Percentiles rank a stretch among this genome's conserved stretches.
Conservation (phyloP, 2,113 vertebrate genomes). For the Arizona elegans region DNA sequence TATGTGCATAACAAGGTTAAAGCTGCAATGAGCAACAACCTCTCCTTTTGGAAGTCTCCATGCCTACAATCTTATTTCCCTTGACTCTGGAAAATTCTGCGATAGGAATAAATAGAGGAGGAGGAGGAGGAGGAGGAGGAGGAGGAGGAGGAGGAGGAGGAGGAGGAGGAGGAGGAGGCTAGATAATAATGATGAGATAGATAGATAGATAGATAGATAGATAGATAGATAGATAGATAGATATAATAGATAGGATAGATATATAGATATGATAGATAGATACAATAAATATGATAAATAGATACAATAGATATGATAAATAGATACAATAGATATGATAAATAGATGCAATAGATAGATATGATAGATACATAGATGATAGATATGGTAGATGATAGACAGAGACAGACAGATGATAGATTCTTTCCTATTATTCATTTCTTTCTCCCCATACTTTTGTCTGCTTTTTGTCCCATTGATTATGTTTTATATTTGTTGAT, state of each 20-base stretch:
- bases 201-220: not conserved
- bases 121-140: too few species aligned
- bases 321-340: too few species aligned
- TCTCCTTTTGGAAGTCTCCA: not conserved
- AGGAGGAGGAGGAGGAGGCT: too few species aligned
- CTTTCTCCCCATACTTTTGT: not conserved
- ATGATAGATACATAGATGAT: not conserved
- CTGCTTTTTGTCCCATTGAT: not conserved
- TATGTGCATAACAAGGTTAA: not conserved
- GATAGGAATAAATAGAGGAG: not conserved
- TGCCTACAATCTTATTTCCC: not conserved
- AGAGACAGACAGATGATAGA: not conserved
- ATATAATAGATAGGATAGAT: too few species aligned
- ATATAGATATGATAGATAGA: too few species aligned
- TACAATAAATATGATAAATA: too few species aligned
- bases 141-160: too few species aligned
- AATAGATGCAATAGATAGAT: too few species aligned
- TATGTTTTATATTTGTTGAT: not conserved
- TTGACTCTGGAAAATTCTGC: not conserved
- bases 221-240: not conserved
- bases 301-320: not conserved
- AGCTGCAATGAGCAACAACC: not conserved
- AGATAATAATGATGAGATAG: too few species aligned
- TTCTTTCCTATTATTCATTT: not conserved
- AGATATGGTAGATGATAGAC: not conserved